Conservation (phyloP, 2,888 invertebrate genomes). For the Drosophila mayaguana region DNA sequence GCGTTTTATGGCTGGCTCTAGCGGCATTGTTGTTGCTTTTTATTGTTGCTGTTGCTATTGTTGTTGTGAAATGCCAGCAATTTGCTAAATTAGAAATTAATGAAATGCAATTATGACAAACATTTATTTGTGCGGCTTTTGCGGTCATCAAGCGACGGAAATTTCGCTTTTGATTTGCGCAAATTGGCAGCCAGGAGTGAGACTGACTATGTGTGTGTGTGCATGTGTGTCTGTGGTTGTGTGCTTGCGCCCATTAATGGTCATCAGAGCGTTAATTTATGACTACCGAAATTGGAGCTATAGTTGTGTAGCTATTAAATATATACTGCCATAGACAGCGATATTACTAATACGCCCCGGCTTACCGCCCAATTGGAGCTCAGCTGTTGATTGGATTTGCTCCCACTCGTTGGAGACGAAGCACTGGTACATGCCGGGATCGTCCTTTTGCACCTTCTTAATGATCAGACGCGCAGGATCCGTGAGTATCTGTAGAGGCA, state of each 20-base stretch:
- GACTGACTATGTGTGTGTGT: constrained; percentile 8
- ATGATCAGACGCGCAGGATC: constrained; percentile 87
- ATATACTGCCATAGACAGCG: constrained; percentile 14
- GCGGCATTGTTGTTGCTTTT: constrained; percentile 49
- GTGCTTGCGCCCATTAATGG: constrained; percentile 67
- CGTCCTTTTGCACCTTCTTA: constrained; percentile 90
- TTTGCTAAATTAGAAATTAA: constrained; percentile 83
- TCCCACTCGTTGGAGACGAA: constrained; percentile 94
- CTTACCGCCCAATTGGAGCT: constrained; percentile 92
- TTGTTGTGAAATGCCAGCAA: constrained; percentile 69
- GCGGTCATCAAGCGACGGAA: constrained; percentile 57
- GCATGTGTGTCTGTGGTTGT: constrained; percentile 31
- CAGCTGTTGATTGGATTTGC: constrained; percentile 93
- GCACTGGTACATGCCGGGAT: constrained; percentile 97
- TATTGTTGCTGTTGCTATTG: constrained; percentile 27
- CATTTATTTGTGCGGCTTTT: constrained; percentile 76
- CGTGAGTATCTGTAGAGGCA: constrained; percentile 82
- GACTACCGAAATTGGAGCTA: constrained; percentile 18
- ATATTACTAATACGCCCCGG: constrained; percentile 46
- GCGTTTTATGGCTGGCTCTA: constrained; percentile 65
- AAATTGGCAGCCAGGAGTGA: constrained; percentile 10
- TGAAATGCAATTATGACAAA: constrained; percentile 83
- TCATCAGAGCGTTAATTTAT: constrained; percentile 58
- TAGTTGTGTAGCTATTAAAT: constrained; percentile 20
- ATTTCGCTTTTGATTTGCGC: constrained; percentile 44